These are phyloP conservation scores for Onychorhynchus coronatus DNA, from an alignment of 2,113 vertebrate species.

Conservation along the genomic window DNA sequence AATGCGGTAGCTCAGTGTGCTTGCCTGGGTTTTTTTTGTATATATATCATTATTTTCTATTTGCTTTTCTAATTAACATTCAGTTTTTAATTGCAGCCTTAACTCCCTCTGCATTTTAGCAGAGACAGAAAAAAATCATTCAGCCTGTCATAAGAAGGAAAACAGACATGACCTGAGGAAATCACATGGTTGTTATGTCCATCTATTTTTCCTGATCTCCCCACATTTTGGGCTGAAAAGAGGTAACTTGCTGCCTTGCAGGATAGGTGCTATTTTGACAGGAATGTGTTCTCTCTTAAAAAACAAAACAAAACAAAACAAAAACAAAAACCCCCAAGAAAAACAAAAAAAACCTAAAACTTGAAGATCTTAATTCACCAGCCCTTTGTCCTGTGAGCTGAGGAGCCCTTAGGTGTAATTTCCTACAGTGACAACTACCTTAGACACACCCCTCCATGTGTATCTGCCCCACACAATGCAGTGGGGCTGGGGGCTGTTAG, in stretches of 20 bases:
- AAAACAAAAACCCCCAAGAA: no score
- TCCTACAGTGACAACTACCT: background rate
- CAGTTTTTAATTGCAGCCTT: background rate
- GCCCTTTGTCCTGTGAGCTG: background rate
- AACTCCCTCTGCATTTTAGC: background rate
- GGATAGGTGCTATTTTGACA: background rate
- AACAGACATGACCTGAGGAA: background rate
- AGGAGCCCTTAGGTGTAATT: background rate
- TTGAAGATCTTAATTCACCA: background rate
- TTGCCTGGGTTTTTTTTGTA: background rate
- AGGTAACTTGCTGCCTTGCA: background rate
- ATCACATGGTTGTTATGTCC: background rate
- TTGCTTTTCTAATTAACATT: background rate
- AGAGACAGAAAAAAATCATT: background rate
- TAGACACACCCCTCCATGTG: fast-evolving
- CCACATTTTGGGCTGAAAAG: background rate
- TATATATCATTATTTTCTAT: background rate
- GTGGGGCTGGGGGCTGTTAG: background rate
- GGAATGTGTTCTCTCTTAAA: background rate
- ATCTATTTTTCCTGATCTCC: background rate
- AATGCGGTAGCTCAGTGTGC: background rate
- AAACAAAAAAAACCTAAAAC: no score
- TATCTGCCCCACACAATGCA: background rate
- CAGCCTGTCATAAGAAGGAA: background rate
- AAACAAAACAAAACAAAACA: no score